Percentiles rank a stretch among this genome's conserved stretches.
These are phyloP conservation scores for Cerastis rubricosa DNA, from an alignment of 2,888 invertebrate species.

Conservation along the genomic window DNA sequence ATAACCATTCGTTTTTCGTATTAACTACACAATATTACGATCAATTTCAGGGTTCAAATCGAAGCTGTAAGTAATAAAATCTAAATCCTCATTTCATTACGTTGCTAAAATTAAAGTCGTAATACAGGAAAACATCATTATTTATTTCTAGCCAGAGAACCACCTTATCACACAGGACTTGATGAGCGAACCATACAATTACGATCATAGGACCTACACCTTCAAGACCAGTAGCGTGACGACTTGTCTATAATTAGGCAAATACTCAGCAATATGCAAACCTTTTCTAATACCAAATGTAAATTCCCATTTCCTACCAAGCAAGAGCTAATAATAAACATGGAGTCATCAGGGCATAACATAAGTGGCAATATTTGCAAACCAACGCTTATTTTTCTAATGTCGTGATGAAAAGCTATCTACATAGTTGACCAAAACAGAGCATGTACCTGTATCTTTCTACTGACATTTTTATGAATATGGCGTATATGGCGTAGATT, in stretches of 20 bases:
- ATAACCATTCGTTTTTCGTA: neutral
- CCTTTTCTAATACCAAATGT: conserved; percentile 47
- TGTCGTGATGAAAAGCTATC: neutral
- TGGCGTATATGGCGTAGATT: neutral
- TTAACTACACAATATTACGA: neutral
- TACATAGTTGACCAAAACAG: neutral
- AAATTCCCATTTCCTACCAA: conserved; percentile 35
- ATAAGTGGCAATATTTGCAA: conserved; percentile 4
- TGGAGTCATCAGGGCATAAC: conserved; percentile 17
- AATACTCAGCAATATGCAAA: conserved; percentile 51
- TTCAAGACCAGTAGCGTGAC: conserved; percentile 46
- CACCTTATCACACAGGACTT: conserved; percentile 25
- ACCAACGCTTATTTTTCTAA: neutral
- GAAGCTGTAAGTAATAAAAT: neutral
- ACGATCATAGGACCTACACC: conserved; percentile 21
- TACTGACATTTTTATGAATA: neutral
- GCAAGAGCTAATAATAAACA: conserved; percentile 22
- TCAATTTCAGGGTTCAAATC: neutral
- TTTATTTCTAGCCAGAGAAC: conserved; percentile 4
- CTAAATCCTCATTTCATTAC: neutral
- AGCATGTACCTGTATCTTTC: neutral
- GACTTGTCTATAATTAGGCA: conserved; percentile 45
- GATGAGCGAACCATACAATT: conserved; percentile 12
- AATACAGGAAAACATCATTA: neutral
- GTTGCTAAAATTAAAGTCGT: neutral